A percentile compares a stretch with the other conserved stretches of the same genome.
phyloP scores from a whole-genome alignment of 1,140 invertebrate species.

The Drosophila lacertosa region DNA sequence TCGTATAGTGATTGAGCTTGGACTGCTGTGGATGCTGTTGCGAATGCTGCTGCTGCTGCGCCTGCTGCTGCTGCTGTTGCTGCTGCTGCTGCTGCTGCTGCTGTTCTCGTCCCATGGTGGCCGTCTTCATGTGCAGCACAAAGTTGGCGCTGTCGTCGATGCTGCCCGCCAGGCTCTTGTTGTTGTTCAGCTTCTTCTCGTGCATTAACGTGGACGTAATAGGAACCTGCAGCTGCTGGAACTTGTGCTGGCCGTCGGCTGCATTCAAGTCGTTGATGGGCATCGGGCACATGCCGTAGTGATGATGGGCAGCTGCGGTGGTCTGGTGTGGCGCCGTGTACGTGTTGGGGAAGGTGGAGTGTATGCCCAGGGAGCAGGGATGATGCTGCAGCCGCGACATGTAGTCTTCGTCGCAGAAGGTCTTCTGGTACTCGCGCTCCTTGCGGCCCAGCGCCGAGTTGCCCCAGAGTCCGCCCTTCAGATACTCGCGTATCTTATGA shows the following conservation, averaged over 20 bases:
- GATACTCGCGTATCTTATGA: conserved; percentile 90
- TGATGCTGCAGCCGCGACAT: conserved; percentile 87
- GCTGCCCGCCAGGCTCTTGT: conserved; percentile 49
- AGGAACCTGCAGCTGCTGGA: conserved; percentile 80
- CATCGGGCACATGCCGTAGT: conserved; percentile 88
- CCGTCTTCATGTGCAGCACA: conserved; percentile 76
- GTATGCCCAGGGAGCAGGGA: conserved; percentile 86
- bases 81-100: conserved; percentile 35
- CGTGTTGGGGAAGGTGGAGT: conserved; percentile 85
- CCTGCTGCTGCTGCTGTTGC: conserved; percentile 34
- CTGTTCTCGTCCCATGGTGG: conserved; percentile 52
- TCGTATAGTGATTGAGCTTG: conserved; percentile 77
- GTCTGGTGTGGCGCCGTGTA: conserved; percentile 83
- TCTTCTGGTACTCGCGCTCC: conserved; percentile 94
- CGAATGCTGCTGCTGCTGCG: conserved; percentile 1
- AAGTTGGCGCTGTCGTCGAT: conserved; percentile 75
- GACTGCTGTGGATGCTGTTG: conserved; percentile 25
- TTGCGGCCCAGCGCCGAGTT: conserved; percentile 91
- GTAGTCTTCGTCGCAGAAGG: conserved; percentile 93
- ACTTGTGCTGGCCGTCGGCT: conserved; percentile 64
- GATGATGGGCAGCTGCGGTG: conserved; percentile 85
- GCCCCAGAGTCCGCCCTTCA: conserved; percentile 91
- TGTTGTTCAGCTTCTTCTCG: conserved; percentile 73
- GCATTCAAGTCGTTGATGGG: conserved; percentile 71
- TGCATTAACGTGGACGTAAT: conserved; percentile 67